Conservation (phyloP, 2,113 vertebrate species). For the Hemichromis elongatus region DNA sequence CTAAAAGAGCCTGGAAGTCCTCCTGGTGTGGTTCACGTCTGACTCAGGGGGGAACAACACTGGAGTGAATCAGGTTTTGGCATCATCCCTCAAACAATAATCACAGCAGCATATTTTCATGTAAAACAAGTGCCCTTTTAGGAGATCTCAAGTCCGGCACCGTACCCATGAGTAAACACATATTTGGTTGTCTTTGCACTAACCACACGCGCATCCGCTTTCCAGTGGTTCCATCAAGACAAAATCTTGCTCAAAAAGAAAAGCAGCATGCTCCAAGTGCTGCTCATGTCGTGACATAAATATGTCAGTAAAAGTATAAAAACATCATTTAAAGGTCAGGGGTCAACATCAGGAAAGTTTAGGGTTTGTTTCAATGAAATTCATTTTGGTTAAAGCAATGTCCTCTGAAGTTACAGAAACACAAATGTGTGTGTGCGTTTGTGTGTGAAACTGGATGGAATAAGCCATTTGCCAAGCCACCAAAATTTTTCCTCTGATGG, state of each 20-base stretch:
- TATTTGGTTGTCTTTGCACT: background rate
- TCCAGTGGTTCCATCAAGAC: slow-evolving; percentile 9
- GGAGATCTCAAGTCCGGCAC: background rate
- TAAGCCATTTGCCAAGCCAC: background rate
- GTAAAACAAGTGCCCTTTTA: background rate
- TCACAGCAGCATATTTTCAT: background rate
- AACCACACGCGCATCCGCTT: slow-evolving; percentile 21
- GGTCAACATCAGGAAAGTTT: background rate
- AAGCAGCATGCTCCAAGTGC: background rate
- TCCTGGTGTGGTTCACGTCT: background rate
- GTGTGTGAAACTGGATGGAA: slow-evolving; percentile 3
- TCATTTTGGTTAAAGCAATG: background rate
- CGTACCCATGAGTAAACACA: background rate
- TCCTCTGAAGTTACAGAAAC: background rate
- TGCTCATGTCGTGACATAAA: background rate
- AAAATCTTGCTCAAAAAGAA: background rate
- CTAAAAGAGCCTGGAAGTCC: slow-evolving; percentile 11
- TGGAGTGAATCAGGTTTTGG: background rate
- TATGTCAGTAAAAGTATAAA: background rate
- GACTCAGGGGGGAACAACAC: background rate
- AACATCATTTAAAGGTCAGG: background rate
- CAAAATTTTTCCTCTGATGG: slow-evolving; percentile 12
- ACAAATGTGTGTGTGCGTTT: background rate
- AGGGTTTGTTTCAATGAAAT: background rate
- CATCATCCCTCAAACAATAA: background rate